A percentile compares a stretch with the other conserved stretches of the same genome.
phyloP scores from a whole-genome alignment of 2,797 vertebrate genomes.

The Phyllotis vaccarum region DNA sequence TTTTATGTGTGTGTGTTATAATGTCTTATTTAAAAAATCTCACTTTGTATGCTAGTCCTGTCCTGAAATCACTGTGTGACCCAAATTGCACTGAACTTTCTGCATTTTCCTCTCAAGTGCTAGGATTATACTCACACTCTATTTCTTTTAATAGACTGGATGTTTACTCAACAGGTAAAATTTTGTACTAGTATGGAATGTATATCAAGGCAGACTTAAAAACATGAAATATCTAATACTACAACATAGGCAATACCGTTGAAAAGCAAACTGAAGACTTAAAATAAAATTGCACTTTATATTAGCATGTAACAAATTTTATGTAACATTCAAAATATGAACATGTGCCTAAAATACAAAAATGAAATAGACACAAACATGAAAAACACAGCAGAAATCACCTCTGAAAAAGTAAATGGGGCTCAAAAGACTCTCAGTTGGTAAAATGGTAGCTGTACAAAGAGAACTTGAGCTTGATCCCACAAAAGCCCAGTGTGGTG shows the following conservation, averaged over 20 bases:
- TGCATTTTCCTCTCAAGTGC: neutral
- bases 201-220: neutral
- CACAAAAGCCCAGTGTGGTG: neutral
- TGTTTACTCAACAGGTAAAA: neutral
- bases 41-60: neutral
- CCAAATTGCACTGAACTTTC: neutral
- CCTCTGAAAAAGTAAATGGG: neutral
- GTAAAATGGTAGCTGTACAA: neutral
- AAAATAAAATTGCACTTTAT: slow-evolving; percentile 1
- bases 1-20: neutral
- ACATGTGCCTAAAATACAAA: neutral
- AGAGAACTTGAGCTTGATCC: neutral
- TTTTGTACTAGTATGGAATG: neutral
- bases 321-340: neutral
- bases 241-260: neutral
- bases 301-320: neutral
- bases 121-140: neutral
- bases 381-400: neutral
- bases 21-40: neutral
- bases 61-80: neutral
- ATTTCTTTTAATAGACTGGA: neutral
- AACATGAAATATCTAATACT: neutral
- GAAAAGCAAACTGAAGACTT: neutral
- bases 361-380: neutral
- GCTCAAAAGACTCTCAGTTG: neutral